Evolutionary conservation across 2,113 vertebrate genomes (phyloP), one percentile per base, ranked within the genome.

Genomic region (Pelusios castaneus): DNA sequence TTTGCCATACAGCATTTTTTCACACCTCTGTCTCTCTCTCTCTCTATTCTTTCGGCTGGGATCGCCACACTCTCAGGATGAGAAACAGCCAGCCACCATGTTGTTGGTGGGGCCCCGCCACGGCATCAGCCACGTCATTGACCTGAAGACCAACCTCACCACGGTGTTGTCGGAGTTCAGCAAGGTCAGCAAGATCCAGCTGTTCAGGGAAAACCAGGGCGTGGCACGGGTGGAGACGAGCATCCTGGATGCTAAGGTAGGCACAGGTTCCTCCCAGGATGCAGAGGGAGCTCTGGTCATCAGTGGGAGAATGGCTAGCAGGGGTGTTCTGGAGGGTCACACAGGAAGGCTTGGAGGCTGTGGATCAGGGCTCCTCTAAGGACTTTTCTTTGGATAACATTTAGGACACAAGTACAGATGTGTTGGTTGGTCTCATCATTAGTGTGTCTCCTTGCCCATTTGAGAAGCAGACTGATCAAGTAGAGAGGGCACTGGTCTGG

Each of bases 141-240:
- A 99, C 97, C 98, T 99, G 96, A 99, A 99, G 97, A 99, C 99
- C 96, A 99, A 99, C 98, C 99, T 99, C 63, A 99, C 99, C 94
- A 99, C 99, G 0, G 99, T 99, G 97, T 97, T 99, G 96, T 98
- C 99, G 0, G 99, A 99, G 98, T 99, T 99, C 98, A 99, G 99
- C 96, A 98, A 99, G 58, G 98, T 99, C 97, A 98, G 98, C 97
- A 99, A 99, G 97, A 98, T 99, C 96, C 99, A 99, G 98, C 98
- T 99, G 87, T 99, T 99, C 96, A 96, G 99, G 95, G 99, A 99
- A 97, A 99, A 99, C 96, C 99, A 99, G 94, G 99, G 99, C 0
- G 99, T 99, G 91, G 99, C 99, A 79, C 98, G 99, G 31, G 99
- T 99, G 89, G 99, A 99, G 96, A 98, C 99, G 3, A 98, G 98